These are phyloP conservation scores for Diorhabda carinulata DNA, from an alignment of 1,140 invertebrate species.

Conservation along the genomic window DNA sequence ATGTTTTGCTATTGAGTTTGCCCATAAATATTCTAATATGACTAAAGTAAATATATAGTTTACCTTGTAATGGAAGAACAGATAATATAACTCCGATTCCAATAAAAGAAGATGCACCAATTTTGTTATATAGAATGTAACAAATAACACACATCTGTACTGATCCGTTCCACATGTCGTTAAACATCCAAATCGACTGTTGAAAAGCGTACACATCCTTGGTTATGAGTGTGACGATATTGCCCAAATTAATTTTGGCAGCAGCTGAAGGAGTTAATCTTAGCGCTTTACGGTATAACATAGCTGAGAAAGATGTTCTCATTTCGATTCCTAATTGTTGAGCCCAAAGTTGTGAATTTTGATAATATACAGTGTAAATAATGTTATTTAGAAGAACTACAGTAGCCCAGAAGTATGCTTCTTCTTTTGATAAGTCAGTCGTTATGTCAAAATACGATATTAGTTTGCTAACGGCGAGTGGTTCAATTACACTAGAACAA, in stretches of 20 bases:
- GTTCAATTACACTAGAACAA: constrained; percentile 16
- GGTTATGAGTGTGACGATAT: constrained; percentile 80
- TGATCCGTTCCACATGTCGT: constrained; percentile 78
- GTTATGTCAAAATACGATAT: constrained; percentile 18
- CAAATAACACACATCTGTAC: constrained; percentile 71
- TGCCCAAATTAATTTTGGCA: constrained; percentile 75
- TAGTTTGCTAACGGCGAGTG: constrained; percentile 15
- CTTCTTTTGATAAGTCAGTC: constrained; percentile 4
- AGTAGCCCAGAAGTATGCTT: constrained; percentile 20
- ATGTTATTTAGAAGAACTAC: constrained; percentile 15
- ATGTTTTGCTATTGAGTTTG: too few relatives aligned
- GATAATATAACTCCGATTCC: constrained; percentile 74
- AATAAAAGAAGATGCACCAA: constrained; percentile 69
- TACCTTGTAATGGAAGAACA: constrained; percentile 80
- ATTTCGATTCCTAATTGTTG: constrained; percentile 76
- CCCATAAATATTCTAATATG: too few relatives aligned
- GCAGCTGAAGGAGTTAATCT: constrained; percentile 66
- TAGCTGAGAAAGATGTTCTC: constrained; percentile 69
- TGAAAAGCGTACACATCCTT: constrained; percentile 83
- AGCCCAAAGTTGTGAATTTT: constrained; percentile 72
- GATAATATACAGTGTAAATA: constrained; percentile 39
- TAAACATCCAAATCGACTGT: constrained; percentile 62
- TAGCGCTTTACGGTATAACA: constrained; percentile 80
- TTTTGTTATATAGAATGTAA: constrained; percentile 70
- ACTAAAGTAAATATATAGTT: constrained; percentile 15